A percentile compares a stretch with the other conserved stretches of the same genome.
These are phyloP conservation scores for Trisateles emortualis DNA, from an alignment of 2,888 invertebrate genomes.

Conservation along the genomic window DNA sequence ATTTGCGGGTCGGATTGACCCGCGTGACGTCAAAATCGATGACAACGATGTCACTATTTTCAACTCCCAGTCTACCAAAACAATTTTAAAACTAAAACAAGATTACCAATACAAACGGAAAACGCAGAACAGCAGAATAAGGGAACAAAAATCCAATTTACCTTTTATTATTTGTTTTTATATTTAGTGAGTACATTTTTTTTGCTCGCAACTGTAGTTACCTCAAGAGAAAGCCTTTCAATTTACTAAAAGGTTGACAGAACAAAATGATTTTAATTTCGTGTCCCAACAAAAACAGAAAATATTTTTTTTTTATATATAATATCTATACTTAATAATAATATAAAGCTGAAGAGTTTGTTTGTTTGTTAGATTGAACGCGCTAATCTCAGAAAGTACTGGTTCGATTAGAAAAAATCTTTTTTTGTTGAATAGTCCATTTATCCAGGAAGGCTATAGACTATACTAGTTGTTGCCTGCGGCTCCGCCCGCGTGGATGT, in stretches of 20 bases:
- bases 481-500: too few species aligned
- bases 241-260: constrained; percentile 55
- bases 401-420: too few species aligned
- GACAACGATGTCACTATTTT: background rate
- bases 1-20: too few species aligned
- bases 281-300: constrained; percentile 22
- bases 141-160: constrained; percentile 3
- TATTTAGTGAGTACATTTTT: constrained; percentile 15
- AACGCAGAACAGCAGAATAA: constrained; percentile 5
- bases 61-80: background rate
- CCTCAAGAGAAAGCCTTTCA: constrained; percentile 46
- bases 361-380: too few species aligned
- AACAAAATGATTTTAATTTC: constrained; percentile 50
- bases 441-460: too few species aligned
- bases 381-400: too few species aligned
- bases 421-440: too few species aligned
- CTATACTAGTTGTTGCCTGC: too few species aligned
- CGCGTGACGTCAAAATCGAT: too few species aligned
- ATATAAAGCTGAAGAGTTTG: too few species aligned
- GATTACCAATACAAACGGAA: background rate
- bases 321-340: constrained; percentile 11
- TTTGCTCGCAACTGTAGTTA: constrained; percentile 35
- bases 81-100: background rate
- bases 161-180: constrained; percentile 13
- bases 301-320: constrained; percentile 18